Base-by-base conservation (phyloP, 2,113 vertebrate species). In the Gallinago media region DNA sequence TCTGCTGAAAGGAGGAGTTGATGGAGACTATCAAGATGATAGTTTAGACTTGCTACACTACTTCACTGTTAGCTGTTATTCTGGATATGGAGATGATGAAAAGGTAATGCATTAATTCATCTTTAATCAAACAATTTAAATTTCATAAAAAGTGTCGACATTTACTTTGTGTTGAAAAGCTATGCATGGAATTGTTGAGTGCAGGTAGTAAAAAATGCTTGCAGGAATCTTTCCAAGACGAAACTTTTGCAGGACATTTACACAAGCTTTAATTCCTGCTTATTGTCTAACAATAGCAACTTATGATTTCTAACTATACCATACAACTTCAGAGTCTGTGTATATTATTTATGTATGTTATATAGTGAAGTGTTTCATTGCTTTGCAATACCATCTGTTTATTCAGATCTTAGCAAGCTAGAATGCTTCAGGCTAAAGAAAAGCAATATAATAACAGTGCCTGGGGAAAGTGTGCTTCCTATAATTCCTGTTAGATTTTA, bases 61-160 rank as follows among this genome's bases (percentile, higher is more conserved):
- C 83, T 99, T 99, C 97, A 99, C 99, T 3, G 99, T 99, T 40
- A 99, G 98, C 82, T 99, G 99, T 95, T 99, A 99, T 78, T 99
- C 99, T 23, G 99, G 99, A 70, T 99, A 98, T 25, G 99, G 98
- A 36, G 99, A 99, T 91, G 99, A 99, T 31, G 98, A 99, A 63
- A 98, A 99, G 98, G 99, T 99, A 94, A 96, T 49, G 16, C 63
- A 44, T 63, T 38, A 47, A 27, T 50, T 66, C 0, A 36, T 83
- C 17, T 74, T 32, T 75, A 76, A 31, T 50, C 19, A 67, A 44
- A 70, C 29, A 21, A 15, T 47, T 72, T 68, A 65, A 85, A 47
- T 68, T 65, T 44, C 2, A 7, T 46, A n/a, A 3, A 11, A 40
- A 67, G 19, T 29, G 23, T 50, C 47, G 26, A 14, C 18, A 44